Base-by-base conservation (phyloP, 2,797 vertebrate species). In the Eidolon dupreanum region DNA sequence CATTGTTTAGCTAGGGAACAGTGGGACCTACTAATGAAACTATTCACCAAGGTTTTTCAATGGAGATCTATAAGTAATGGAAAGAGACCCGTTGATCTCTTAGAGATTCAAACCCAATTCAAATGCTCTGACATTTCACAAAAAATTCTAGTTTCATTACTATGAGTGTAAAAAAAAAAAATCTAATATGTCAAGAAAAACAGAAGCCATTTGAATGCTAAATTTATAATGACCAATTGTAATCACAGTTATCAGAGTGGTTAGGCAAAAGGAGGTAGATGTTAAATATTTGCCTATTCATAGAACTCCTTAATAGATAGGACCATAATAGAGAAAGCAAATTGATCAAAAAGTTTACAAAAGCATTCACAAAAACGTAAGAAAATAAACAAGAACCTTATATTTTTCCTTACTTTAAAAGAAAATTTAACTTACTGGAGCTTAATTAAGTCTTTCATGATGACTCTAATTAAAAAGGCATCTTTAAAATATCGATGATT, bases 401-500 rank as follows among this genome's bases (percentile, higher is more conserved):
- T 16, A 57, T 2, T 51, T 3, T 77, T 63, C 5, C 49, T 79
- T 82, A 81, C 57, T 63, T 94, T 86, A 82, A 93, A 88, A 43
- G 33, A 2, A 68, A 77, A 77, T 26, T 66, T 77, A 78, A 75
- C 28, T 78, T 33, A 36, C 46, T 85, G 22, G 26, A 96, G 15
- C 13, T 33, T 79, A 41, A 66, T 59, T 93, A 74, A 87, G 2
- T 75, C 26, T 77, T 75, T 82, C 11, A 3, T 31, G 2, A n/a
- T 86, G 16, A 84, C 12, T 66, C 94, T 89, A 83, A 74, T 65
- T 91, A 78, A 95, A 73, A 87, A 82, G 38, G 6, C 33, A 73
- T 57, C 61, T 41, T 92, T 93, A 63, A 92, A 43, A 51, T 1
- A 31, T 19, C 17, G 24, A 66, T 71, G 73, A 84, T 61, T 33